These are phyloP conservation scores for Cyphomyrus plagiostoma DNA, from an alignment of 2,113 vertebrate genomes.

Conservation along the genomic window DNA sequence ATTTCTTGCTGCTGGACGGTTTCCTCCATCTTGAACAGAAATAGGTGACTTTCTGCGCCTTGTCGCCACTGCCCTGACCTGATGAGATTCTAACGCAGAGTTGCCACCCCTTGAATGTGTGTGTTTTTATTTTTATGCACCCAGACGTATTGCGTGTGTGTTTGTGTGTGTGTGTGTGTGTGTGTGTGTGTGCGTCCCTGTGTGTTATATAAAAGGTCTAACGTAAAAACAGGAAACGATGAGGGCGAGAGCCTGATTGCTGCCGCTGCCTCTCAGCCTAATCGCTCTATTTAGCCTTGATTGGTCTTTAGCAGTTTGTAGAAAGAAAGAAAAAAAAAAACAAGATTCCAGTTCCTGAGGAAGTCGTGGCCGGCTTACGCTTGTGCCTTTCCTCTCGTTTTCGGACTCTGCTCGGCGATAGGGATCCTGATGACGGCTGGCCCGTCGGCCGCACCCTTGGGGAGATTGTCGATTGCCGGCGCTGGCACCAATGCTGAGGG, in stretches of 20 bases:
- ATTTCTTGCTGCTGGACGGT: not conserved
- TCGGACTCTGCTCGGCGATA: conserved; percentile 34
- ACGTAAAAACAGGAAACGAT: not conserved
- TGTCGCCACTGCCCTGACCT: not conserved
- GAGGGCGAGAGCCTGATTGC: conserved; percentile 18
- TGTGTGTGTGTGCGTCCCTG: not conserved
- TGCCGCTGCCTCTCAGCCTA: conserved; percentile 5
- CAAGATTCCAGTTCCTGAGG: not conserved
- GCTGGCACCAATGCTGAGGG: not conserved
- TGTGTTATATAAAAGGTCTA: not conserved
- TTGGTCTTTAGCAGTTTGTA: conserved; percentile 29
- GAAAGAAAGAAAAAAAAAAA: conserved; percentile 21
- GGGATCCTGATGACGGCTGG: not conserved
- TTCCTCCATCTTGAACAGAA: not conserved
- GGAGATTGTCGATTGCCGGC: not conserved
- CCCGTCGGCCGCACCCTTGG: not conserved
- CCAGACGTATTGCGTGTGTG: not conserved
- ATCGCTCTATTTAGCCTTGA: conserved; percentile 27
- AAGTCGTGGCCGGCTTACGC: conserved; percentile 28
- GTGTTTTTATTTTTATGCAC: not conserved
- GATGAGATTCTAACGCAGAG: not conserved
- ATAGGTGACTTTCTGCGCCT: not conserved
- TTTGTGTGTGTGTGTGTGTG: not conserved
- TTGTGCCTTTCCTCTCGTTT: not conserved
- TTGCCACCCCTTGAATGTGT: not conserved